These are phyloP conservation scores for Agonum fuliginosum DNA, from an alignment of 2,888 invertebrate genomes.

Conservation along the genomic window DNA sequence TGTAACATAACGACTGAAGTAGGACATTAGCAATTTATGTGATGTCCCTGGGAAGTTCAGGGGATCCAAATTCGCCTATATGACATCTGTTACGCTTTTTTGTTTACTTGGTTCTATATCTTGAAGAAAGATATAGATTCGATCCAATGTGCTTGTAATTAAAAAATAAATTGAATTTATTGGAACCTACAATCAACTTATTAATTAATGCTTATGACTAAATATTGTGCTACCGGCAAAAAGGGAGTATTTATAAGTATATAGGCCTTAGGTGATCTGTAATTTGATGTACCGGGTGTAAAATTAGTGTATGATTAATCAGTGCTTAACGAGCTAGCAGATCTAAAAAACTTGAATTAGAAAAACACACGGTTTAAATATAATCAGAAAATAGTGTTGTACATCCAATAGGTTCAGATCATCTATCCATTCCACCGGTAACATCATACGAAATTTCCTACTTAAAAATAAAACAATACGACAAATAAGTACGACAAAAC, in stretches of 20 bases:
- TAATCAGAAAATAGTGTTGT: neutral
- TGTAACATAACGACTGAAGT: no score
- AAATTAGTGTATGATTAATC: neutral
- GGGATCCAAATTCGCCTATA: no score
- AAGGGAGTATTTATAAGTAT: conserved; percentile 26
- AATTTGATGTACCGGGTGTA: neutral
- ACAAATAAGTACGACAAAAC: conserved; percentile 7
- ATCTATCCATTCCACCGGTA: conserved; percentile 16
- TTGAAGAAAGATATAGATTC: no score
- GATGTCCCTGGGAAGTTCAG: no score
- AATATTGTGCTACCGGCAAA: conserved; percentile 13
- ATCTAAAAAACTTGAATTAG: neutral
- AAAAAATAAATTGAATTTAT: neutral
- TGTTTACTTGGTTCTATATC: no score
- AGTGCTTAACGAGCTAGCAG: neutral
- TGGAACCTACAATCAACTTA: neutral
- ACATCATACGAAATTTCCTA: neutral
- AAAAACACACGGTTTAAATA: no score
- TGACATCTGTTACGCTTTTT: no score
- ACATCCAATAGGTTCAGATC: conserved; percentile 1
- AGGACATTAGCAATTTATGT: no score
- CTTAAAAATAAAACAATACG: neutral
- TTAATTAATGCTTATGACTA: neutral
- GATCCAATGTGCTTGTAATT: no score
- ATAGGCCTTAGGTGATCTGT: conserved; percentile 5